phyloP scores from a whole-genome alignment of 2,797 vertebrate genomes.

The Sorex maritimensis region DNA sequence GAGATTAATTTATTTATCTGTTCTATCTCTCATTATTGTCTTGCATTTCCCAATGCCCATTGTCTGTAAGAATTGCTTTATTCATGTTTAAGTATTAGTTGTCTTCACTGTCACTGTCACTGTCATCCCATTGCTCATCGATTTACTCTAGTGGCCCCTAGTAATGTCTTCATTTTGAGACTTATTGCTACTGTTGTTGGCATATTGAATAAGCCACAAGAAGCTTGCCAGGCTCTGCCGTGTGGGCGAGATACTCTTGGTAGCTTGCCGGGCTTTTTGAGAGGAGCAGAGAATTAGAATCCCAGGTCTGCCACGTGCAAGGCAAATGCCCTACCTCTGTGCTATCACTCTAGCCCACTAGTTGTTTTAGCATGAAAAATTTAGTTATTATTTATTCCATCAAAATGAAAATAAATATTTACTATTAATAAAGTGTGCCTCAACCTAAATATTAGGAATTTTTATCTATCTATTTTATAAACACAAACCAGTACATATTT shows the following conservation, averaged over 20 bases:
- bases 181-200: too few relatives aligned
- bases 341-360: too few relatives aligned
- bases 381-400: neutral
- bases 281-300: too few relatives aligned
- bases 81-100: neutral
- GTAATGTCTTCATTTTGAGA: too few relatives aligned
- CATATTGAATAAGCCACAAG: too few relatives aligned
- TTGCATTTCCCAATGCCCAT: neutral
- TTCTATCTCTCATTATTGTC: neutral
- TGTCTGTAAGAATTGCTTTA: neutral
- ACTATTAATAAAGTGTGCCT: conserved; percentile 3
- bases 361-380: neutral
- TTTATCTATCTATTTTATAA: neutral
- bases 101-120: neutral
- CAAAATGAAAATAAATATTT: neutral
- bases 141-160: too few relatives aligned
- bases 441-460: neutral
- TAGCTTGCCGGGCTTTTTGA: too few relatives aligned
- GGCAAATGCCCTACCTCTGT: too few relatives aligned
- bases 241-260: too few relatives aligned
- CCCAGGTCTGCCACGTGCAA: too few relatives aligned
- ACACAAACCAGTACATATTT: neutral
- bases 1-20: neutral
- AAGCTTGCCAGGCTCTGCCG: too few relatives aligned
- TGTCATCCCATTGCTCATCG: too few relatives aligned